phyloP scores from a whole-genome alignment of 2,113 vertebrate species.

The Mionectes macconnelli region DNA sequence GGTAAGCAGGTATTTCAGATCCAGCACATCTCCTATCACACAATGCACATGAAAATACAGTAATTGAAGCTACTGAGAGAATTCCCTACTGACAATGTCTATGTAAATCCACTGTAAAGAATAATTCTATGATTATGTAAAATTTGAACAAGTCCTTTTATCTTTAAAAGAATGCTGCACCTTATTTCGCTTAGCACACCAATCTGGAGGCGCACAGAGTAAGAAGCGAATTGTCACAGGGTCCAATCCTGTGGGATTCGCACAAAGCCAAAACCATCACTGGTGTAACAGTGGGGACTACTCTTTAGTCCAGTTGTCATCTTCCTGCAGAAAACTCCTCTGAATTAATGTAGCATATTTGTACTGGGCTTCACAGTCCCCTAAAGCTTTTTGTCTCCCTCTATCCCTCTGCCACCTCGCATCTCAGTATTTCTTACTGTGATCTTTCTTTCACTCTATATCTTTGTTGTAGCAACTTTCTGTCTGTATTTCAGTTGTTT shows the following conservation, averaged over 20 bases:
- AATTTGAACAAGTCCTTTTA: constrained; percentile 65
- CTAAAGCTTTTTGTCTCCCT: neutral
- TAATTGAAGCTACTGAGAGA: constrained; percentile 65
- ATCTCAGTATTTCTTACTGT: neutral
- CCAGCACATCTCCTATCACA: constrained; percentile 66
- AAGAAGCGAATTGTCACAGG: neutral
- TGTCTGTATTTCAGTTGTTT: neutral
- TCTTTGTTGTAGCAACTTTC: neutral
- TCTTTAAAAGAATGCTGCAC: constrained; percentile 60
- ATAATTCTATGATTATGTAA: constrained; percentile 68
- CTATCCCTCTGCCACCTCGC: neutral
- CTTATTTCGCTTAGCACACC: constrained; percentile 36
- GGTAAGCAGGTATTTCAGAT: constrained; percentile 68
- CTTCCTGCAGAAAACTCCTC: neutral
- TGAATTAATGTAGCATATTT: neutral
- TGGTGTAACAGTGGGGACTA: accelerated
- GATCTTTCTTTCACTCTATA: neutral
- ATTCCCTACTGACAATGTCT: constrained; percentile 64
- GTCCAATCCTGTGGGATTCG: constrained; percentile 1
- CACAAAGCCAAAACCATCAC: neutral
- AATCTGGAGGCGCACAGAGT: constrained; percentile 3
- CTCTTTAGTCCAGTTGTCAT: neutral
- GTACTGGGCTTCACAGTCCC: neutral
- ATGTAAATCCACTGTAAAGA: constrained; percentile 65
- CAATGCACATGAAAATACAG: constrained; percentile 58